Conservation (phyloP, 2,888 invertebrate genomes). For the Sinotaia quadrata region DNA sequence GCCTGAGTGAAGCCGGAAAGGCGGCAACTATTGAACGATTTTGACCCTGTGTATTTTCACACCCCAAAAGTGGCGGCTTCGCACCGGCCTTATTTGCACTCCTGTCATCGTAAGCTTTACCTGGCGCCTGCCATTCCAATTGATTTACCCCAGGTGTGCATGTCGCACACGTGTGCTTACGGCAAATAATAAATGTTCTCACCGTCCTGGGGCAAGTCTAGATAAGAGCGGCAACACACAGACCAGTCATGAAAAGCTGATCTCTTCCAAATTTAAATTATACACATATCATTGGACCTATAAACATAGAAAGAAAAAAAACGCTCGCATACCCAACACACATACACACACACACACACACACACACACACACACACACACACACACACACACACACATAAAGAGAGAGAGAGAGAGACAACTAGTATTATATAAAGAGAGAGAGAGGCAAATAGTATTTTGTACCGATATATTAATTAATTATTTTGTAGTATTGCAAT, state of each 20-base stretch:
- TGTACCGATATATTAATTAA: no score
- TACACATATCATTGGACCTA: neutral
- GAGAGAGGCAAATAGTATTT: no score
- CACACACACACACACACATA: slow-evolving; percentile 3
- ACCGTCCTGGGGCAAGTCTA: no score
- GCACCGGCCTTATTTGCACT: slow-evolving; percentile 12
- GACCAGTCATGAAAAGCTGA: neutral
- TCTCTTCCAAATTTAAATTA: neutral
- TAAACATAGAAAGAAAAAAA: neutral
- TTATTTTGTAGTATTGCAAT: no score
- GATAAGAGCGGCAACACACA: neutral
- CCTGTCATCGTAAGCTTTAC: slow-evolving; percentile 17
- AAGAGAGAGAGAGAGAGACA: neutral
- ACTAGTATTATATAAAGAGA: neutral
- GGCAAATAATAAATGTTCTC: neutral
- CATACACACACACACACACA: slow-evolving; percentile 8
- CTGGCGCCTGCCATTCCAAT: slow-evolving; percentile 9
- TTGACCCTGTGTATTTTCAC: slow-evolving; percentile 6
- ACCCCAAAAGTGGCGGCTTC: slow-evolving; percentile 15
- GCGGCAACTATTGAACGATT: slow-evolving; percentile 3
- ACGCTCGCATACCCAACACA: neutral
- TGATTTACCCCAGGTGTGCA: slow-evolving; percentile 26
- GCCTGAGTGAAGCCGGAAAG: neutral
- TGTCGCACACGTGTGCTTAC: neutral
- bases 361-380: slow-evolving; percentile 10